phyloP scores from a whole-genome alignment of 2,888 invertebrate species.

The Torymus aiolomorphi region DNA sequence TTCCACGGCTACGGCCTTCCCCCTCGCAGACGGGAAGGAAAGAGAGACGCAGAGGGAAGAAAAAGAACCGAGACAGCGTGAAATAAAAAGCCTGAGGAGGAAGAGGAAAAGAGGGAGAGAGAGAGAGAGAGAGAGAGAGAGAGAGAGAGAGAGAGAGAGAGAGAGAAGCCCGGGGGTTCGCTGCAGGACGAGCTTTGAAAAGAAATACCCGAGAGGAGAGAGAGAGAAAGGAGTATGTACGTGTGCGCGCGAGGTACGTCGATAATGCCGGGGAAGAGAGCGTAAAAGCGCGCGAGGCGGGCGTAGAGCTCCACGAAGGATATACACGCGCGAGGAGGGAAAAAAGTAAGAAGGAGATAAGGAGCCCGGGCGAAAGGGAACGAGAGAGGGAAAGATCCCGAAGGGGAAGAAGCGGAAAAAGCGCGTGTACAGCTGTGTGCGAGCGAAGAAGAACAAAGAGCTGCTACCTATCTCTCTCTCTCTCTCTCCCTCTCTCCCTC shows the following conservation, averaged over 20 bases:
- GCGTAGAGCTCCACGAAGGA: not conserved
- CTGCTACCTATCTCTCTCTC: not conserved
- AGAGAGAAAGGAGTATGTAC: constrained; percentile 32
- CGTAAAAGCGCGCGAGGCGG: constrained; percentile 63
- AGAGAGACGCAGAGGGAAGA: constrained; percentile 32
- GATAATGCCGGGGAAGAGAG: constrained; percentile 74
- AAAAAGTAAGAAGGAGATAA: constrained; percentile 37
- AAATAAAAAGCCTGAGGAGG: constrained; percentile 46
- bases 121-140: constrained; percentile 17
- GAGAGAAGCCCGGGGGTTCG: constrained; percentile 54
- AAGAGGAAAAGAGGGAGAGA: not conserved
- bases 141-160: not conserved
- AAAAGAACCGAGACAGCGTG: constrained; percentile 30
- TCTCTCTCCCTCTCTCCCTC: not conserved
- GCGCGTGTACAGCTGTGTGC: constrained; percentile 13
- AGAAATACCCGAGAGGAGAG: constrained; percentile 66
- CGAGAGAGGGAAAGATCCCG: constrained; percentile 53
- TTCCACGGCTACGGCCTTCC: constrained; percentile 44
- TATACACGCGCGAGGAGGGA: constrained; percentile 23
- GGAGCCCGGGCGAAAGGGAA: constrained; percentile 55
- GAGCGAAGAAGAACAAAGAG: constrained; percentile 38
- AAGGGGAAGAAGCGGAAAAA: constrained; percentile 24
- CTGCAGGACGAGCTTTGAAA: constrained; percentile 65
- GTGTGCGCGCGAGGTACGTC: constrained; percentile 67
- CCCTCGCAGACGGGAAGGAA: not conserved